Evolutionary conservation across 2,797 vertebrate genomes (phyloP), one percentile per base, ranked within the genome.

Genomic region (Zonotrichia albicollis): DNA sequence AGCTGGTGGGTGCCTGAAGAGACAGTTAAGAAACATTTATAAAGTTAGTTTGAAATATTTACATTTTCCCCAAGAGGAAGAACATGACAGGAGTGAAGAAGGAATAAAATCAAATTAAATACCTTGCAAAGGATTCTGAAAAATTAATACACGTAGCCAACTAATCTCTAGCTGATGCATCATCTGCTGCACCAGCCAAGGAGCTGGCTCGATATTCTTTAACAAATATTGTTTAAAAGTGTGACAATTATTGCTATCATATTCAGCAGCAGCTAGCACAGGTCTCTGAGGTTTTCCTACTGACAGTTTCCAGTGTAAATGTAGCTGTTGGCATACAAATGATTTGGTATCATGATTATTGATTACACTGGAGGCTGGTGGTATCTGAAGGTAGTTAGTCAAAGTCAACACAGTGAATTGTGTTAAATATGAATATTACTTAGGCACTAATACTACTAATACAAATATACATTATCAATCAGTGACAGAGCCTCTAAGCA

Each of bases 301-400:
- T 84, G 94, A 91, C 93, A 84, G 70, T 67, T 96, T 84, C 77
- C 89, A 79, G 60, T 57, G 88, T 67, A 93, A 96, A 94, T 81
- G 74, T 79, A 82, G 91, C 95, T 77, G 91, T 32, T 94, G 91
- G 93, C 89, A 94, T 87, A 95, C 95, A 95, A 96, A 96, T 90
- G 80, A 95, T 91, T 84, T 50, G 29, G 89, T 94, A 96, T 88
- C 93, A 87, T 45, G 94, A 90, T 94, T 96, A 96, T 84, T 91
- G 95, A 96, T 96, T 96, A 96, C 95, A 94, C 94, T 42, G 77
- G 95, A 93, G 95, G 87, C 83, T 73, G 83, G 60, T 94, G 94
- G 77, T 97, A 96, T 97, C 95, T 95, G 93, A 91, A 94, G 77
- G 93, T 89, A 96, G 83, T 96, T 97, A 96, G 85, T 97, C 94